Evolutionary conservation across 2,113 vertebrate species (phyloP).

Genomic region (Zapus hudsonius): DNA sequence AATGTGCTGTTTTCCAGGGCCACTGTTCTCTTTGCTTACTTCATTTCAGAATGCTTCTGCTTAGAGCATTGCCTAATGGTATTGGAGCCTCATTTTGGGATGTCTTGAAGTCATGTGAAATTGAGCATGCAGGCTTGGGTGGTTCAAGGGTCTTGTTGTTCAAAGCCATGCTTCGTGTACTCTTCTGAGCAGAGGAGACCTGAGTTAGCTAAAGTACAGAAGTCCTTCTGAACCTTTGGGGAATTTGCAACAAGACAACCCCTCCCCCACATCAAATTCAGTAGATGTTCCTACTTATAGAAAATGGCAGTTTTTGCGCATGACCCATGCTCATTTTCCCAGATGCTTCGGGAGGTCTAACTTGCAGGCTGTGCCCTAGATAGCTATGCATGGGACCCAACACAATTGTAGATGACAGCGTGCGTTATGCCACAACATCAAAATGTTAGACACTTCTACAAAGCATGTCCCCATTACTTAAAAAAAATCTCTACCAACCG

Average conservation of each 20-base stretch:
- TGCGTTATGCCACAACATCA: too few species aligned
- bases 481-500: too few species aligned
- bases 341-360: neutral
- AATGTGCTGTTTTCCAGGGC: neutral
- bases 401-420: too few species aligned
- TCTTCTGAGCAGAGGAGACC: neutral
- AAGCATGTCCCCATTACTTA: neutral
- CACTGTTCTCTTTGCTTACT: conserved; percentile 5
- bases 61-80: neutral
- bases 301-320: neutral
- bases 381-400: too few species aligned
- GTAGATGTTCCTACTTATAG: neutral
- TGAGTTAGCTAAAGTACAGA: neutral
- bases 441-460: too few species aligned
- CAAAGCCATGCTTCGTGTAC: neutral
- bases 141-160: neutral
- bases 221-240: neutral
- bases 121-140: neutral
- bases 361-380: neutral
- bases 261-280: neutral
- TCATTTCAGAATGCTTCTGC: neutral
- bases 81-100: neutral
- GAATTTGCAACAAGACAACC: neutral
- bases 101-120: neutral
- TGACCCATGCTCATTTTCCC: neutral